These are phyloP conservation scores for Garrulus glandarius DNA, from an alignment of 2,797 vertebrate species.

Conservation along the genomic window DNA sequence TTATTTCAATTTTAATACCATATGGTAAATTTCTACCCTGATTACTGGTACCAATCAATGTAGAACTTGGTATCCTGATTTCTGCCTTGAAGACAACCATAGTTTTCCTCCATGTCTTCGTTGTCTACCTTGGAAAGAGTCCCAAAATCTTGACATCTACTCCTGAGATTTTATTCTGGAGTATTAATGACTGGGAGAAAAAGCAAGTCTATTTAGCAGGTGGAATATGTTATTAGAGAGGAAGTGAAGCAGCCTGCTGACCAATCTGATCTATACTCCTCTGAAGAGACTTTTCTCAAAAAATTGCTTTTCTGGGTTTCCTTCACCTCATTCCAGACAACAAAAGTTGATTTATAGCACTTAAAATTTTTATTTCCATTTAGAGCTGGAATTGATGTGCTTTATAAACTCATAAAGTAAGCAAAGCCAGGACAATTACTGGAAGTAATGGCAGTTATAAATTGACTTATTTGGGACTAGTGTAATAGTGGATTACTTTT, in stretches of 20 bases:
- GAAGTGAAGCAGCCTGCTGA: background rate
- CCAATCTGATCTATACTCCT: background rate
- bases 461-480: background rate
- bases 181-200: background rate
- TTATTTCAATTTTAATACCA: background rate
- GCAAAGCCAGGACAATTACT: background rate
- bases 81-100: background rate
- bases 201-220: accelerated
- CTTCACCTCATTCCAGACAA: background rate
- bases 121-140: background rate
- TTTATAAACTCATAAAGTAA: constrained; percentile 3
- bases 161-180: background rate
- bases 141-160: background rate
- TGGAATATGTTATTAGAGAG: background rate
- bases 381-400: background rate
- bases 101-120: background rate
- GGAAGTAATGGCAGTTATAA: background rate
- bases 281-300: background rate
- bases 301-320: background rate
- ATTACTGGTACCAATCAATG: background rate
- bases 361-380: background rate
- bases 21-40: background rate
- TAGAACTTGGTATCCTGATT: background rate
- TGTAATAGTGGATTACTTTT: constrained; percentile 1
- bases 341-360: background rate